Evolutionary conservation across 2,113 vertebrate species (phyloP).

Genomic region (Mustelus asterias): DNA sequence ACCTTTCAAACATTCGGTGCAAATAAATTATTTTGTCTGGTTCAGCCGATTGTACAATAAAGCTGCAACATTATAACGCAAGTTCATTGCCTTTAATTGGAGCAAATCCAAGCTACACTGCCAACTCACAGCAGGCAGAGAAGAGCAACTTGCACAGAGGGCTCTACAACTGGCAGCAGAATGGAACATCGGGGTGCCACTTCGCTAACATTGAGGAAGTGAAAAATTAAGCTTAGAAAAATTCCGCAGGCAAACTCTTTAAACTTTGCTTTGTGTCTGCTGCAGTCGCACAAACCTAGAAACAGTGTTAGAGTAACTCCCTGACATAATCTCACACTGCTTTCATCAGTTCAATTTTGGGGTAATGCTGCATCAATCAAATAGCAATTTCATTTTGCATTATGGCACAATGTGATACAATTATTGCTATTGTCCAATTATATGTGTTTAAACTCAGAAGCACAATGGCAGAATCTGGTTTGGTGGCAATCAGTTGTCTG

Average conservation of each 20-base stretch:
- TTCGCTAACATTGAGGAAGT: not conserved
- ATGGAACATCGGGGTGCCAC: not conserved
- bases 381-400: not conserved
- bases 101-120: not conserved
- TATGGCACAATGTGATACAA: not conserved
- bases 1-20: not conserved
- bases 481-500: not conserved
- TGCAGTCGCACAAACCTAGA: not conserved
- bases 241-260: not conserved
- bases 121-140: not conserved
- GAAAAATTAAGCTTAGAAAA: not conserved
- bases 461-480: not conserved
- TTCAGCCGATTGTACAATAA: not conserved
- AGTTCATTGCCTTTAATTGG: not conserved
- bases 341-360: not conserved
- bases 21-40: not conserved
- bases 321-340: not conserved
- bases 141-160: not conserved
- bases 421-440: no score
- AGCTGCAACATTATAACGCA: not conserved
- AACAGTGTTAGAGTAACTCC: not conserved
- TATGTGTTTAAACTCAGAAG: not conserved
- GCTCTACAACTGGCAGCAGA: not conserved
- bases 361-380: not conserved
- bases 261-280: not conserved